Percentiles rank a stretch among this genome's conserved stretches.
These are phyloP conservation scores for Xiphorhynchus elegans DNA, from an alignment of 2,113 vertebrate species.

Conservation along the genomic window DNA sequence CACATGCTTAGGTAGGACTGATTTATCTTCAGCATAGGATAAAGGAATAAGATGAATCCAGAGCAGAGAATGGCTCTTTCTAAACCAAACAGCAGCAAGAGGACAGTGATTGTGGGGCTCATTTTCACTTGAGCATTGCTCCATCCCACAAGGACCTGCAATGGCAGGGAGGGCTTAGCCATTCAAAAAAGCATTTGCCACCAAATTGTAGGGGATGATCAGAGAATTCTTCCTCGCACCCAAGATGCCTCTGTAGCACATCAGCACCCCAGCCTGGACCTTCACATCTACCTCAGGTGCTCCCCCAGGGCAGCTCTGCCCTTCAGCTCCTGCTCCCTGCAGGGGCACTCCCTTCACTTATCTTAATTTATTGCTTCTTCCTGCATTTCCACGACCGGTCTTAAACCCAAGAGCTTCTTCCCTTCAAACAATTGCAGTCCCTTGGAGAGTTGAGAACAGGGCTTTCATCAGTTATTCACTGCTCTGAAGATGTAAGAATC, in stretches of 20 bases:
- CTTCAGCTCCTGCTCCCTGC: background rate
- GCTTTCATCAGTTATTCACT: background rate
- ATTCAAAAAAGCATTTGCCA: background rate
- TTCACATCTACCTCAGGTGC: background rate
- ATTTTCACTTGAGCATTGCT: background rate
- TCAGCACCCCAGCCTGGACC: fast-evolving
- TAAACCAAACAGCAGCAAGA: background rate
- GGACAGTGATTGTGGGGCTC: background rate
- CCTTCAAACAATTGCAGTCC: background rate
- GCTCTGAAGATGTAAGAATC: background rate
- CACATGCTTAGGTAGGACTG: fast-evolving
- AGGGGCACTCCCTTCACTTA: background rate
- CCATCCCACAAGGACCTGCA: background rate
- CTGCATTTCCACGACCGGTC: background rate
- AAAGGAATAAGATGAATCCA: background rate
- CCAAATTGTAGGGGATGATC: fast-evolving
- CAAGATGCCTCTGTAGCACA: background rate
- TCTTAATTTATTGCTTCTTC: background rate
- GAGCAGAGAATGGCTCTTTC: fast-evolving
- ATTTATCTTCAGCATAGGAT: background rate
- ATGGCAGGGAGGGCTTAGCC: background rate
- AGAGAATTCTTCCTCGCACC: background rate
- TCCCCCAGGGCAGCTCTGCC: background rate
- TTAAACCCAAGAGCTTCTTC: background rate
- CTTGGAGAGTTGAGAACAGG: background rate